Conservation (phyloP, 2,113 vertebrate species). For the Halichoerus grypus region DNA sequence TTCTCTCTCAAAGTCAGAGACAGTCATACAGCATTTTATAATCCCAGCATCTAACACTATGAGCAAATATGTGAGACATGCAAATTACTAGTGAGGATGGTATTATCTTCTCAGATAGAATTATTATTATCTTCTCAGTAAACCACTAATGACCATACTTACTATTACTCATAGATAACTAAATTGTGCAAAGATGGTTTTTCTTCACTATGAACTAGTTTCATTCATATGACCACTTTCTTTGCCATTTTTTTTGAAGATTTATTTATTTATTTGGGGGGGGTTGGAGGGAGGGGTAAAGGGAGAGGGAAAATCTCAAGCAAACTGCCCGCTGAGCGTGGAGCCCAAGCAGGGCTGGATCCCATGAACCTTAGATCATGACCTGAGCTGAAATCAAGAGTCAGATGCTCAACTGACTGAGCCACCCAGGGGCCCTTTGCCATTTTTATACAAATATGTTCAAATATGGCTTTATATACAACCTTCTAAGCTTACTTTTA, state of each 20-base stretch:
- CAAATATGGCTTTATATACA: neutral
- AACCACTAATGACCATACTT: neutral
- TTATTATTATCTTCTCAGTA: neutral
- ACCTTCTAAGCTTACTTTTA: constrained; percentile 40
- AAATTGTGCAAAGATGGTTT: neutral
- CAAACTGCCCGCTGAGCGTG: neutral
- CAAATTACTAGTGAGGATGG: neutral
- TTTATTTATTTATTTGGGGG: neutral
- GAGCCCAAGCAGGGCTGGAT: neutral
- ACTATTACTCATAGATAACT: neutral
- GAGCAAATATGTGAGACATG: neutral
- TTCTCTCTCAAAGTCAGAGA: constrained; percentile 41
- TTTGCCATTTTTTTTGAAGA: neutral
- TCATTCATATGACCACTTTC: neutral
- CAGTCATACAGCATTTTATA: neutral
- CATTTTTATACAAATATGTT: constrained; percentile 9
- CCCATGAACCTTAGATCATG: neutral
- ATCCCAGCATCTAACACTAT: neutral
- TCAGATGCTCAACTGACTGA: neutral
- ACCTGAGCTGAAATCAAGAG: neutral
- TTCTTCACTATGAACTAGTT: neutral
- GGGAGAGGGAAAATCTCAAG: neutral
- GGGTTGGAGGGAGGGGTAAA: neutral
- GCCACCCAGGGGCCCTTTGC: neutral
- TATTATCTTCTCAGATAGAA: neutral